Conservation (phyloP, 2,113 vertebrate species). For the Zosterops borbonicus region DNA sequence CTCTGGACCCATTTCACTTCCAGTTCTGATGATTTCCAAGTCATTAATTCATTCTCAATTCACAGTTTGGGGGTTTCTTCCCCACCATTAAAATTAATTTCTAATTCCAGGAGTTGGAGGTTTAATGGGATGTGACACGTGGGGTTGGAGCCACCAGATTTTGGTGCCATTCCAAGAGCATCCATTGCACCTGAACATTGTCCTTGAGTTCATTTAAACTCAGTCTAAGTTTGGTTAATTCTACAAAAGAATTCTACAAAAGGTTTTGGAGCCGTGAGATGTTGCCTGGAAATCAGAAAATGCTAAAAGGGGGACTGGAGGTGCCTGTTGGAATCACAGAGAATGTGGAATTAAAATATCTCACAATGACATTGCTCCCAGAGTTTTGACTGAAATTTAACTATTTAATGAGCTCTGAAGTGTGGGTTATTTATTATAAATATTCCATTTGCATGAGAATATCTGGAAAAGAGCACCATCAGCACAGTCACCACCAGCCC, state of each 20-base stretch:
- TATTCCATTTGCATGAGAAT: background rate
- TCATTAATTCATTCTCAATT: background rate
- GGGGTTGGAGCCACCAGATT: background rate
- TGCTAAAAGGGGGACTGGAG: background rate
- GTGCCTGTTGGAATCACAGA: background rate
- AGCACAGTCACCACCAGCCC: background rate
- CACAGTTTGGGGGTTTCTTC: background rate
- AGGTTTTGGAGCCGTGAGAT: background rate
- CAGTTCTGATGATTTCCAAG: background rate
- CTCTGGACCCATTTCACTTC: background rate
- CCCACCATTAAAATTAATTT: background rate
- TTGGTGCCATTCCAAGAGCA: background rate
- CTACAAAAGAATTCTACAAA: background rate
- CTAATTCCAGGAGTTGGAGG: background rate
- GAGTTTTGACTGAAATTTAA: background rate
- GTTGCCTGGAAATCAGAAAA: background rate
- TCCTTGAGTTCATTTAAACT: background rate
- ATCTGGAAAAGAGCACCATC: background rate
- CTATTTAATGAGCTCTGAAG: background rate
- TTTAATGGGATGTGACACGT: background rate
- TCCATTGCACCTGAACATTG: background rate
- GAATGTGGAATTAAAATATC: background rate
- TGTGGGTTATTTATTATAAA: rapidly evolving
- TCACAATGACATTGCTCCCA: background rate
- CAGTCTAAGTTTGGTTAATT: background rate